Conservation (phyloP, 2,797 vertebrate genomes). For the Champsocephalus esox region DNA sequence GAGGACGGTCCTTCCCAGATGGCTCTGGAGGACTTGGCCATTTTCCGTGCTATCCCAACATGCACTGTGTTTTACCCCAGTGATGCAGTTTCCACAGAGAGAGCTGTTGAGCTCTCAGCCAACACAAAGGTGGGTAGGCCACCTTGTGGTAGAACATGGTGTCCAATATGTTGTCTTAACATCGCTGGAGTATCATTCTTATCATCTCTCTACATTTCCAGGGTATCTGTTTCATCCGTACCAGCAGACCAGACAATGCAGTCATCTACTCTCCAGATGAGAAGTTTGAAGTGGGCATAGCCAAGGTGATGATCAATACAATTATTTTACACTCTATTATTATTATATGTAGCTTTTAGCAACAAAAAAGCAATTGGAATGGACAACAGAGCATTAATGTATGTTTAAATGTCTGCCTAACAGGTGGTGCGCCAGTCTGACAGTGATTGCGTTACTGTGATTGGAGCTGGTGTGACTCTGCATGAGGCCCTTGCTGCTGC, state of each 20-base stretch:
- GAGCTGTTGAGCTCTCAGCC: conserved; percentile 88
- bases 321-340: neutral
- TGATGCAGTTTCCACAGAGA: conserved; percentile 88
- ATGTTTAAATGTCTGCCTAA: neutral
- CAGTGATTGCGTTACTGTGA: conserved; percentile 87
- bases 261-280: conserved; percentile 87
- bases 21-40: conserved; percentile 92
- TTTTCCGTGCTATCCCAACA: conserved; percentile 91
- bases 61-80: conserved; percentile 93
- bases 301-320: conserved; percentile 83
- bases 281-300: conserved; percentile 87
- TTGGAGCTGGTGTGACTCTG: conserved; percentile 91
- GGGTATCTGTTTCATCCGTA: conserved; percentile 93
- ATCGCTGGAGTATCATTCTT: neutral
- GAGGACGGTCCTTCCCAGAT: conserved; percentile 92
- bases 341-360: neutral
- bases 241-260: conserved; percentile 87
- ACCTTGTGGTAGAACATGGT: neutral
- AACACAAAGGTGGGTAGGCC: conserved; percentile 84
- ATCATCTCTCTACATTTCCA: conserved; percentile 47
- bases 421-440: conserved; percentile 87
- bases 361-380: neutral
- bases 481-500: conserved; percentile 90
- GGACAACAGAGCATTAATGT: no score
- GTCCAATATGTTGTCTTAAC: neutral